Conservation (phyloP, 2,113 vertebrate genomes). For the Dasypus novemcinctus region DNA sequence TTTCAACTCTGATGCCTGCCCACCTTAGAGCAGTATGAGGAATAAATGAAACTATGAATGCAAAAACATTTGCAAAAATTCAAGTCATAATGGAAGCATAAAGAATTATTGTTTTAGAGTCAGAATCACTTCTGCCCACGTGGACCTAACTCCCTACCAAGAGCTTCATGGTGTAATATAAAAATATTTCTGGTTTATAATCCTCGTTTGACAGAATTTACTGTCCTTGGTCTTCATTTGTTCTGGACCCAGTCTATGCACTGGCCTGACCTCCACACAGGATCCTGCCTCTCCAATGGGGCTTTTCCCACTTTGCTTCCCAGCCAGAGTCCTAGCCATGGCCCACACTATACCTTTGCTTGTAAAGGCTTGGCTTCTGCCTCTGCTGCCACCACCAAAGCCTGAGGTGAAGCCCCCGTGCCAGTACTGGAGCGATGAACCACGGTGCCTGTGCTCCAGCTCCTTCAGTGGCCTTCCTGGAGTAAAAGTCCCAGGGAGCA, state of each 20-base stretch:
- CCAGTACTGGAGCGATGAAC: not conserved
- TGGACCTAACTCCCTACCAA: not conserved
- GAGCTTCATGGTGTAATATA: not conserved
- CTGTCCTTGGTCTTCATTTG: not conserved
- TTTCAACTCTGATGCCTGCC: not conserved
- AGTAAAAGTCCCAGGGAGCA: not conserved
- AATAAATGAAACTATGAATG: not conserved
- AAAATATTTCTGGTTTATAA: not conserved
- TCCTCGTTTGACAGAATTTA: not conserved
- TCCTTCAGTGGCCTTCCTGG: not conserved
- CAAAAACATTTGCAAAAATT: not conserved
- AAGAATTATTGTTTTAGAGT: not conserved
- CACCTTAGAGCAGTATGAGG: not conserved
- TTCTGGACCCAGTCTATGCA: not conserved
- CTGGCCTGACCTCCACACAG: not conserved
- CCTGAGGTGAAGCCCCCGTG: not conserved
- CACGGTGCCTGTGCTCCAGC: accelerated
- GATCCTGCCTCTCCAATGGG: not conserved
- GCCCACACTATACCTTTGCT: not conserved
- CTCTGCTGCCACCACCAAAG: not conserved
- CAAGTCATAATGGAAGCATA: not conserved
- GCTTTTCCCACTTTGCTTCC: not conserved
- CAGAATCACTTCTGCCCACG: not conserved
- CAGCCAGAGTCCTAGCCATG: not conserved
- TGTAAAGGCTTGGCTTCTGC: not conserved